phyloP scores from a whole-genome alignment of 2,797 vertebrate species.

The Phrynocephalus forsythii region DNA sequence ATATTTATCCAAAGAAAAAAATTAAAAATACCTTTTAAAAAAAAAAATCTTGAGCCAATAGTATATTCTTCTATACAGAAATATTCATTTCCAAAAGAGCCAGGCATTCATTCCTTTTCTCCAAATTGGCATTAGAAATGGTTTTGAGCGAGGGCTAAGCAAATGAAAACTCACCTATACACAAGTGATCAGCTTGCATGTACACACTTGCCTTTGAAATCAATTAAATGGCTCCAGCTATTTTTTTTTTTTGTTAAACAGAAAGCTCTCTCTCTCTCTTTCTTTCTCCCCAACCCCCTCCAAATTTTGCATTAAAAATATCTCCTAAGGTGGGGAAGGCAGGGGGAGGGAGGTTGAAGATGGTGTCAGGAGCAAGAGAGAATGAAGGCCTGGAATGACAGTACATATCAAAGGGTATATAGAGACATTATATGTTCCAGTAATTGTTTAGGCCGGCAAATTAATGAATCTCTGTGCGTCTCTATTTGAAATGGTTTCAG shows the following conservation, averaged over 20 bases:
- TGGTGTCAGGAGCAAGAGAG: conserved; percentile 37
- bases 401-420: conserved; percentile 85
- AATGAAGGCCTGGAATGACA: conserved; percentile 81
- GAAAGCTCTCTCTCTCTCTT: conserved; percentile 37
- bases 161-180: not conserved
- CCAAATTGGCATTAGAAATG: not conserved
- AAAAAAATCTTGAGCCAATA: not conserved
- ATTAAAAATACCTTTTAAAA: not conserved
- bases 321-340: conserved; percentile 70
- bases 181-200: not conserved
- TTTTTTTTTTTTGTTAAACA: conserved; percentile 58
- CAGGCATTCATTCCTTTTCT: not conserved
- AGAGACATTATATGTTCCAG: conserved; percentile 85
- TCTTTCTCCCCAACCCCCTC: conserved; percentile 43
- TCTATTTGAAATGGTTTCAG: conserved; percentile 98
- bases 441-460: conserved; percentile 87
- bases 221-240: conserved; percentile 64
- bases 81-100: not conserved
- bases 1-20: too few relatives aligned
- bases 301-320: conserved; percentile 78
- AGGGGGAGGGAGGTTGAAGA: too few relatives aligned
- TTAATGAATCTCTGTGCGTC: conserved; percentile 89
- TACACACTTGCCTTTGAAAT: not conserved
- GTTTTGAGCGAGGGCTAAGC: not conserved
- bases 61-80: not conserved